Conservation (phyloP, 2,888 invertebrate genomes). For the Ditula angustiorana region DNA sequence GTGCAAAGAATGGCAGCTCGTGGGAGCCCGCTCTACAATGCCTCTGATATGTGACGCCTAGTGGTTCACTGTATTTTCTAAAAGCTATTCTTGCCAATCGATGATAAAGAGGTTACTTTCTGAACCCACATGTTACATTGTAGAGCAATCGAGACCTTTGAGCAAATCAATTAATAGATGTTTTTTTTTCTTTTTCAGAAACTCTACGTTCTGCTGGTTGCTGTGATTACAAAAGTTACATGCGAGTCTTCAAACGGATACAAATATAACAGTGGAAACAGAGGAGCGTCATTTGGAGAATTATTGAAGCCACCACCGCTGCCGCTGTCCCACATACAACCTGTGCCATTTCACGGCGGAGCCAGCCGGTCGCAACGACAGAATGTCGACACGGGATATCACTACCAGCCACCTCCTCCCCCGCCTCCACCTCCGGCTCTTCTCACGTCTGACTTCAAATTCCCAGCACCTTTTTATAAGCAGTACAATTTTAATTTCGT, state of each 20-base stretch:
- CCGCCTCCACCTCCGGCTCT: conserved; percentile 55
- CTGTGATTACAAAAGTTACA: conserved; percentile 60
- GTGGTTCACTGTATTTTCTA: conserved; percentile 81
- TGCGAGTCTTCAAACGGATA: conserved; percentile 63
- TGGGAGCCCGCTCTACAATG: conserved; percentile 73
- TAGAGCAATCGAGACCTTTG: neutral
- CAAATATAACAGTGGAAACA: conserved; percentile 56
- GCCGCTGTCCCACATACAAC: conserved; percentile 65
- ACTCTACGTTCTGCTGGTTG: conserved; percentile 63
- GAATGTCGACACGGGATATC: conserved; percentile 65
- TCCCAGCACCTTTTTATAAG: conserved; percentile 78
- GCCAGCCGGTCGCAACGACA: conserved; percentile 66
- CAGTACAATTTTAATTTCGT: conserved; percentile 80
- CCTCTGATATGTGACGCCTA: conserved; percentile 69
- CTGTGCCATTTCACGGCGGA: conserved; percentile 74
- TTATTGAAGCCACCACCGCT: conserved; percentile 78
- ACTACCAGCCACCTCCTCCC: conserved; percentile 64
- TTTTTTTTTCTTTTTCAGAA: conserved; percentile 64
- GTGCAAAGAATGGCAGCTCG: conserved; percentile 76
- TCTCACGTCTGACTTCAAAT: conserved; percentile 67
- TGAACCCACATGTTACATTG: conserved; percentile 9
- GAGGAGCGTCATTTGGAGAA: conserved; percentile 68
- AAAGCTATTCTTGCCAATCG: conserved; percentile 43
- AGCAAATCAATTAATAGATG: neutral
- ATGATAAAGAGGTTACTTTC: conserved; percentile 34